Conservation (phyloP, 2,888 invertebrate species). For the Yponomeuta malinellus region DNA sequence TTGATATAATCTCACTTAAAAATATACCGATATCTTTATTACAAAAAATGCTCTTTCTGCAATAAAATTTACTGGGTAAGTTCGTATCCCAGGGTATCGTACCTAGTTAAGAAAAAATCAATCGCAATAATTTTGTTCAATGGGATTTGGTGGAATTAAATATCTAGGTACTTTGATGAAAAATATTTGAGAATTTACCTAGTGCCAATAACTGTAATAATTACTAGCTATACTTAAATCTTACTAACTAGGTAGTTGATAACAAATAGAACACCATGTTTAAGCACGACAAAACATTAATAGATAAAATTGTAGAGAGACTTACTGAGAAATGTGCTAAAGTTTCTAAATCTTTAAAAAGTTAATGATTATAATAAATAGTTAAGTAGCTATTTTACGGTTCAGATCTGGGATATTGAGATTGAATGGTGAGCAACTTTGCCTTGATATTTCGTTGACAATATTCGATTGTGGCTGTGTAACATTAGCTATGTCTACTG, state of each 20-base stretch:
- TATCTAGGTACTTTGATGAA: not conserved
- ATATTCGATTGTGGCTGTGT: constrained; percentile 67
- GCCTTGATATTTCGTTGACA: constrained; percentile 61
- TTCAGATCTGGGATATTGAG: constrained; percentile 66
- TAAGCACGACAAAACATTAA: constrained; percentile 78
- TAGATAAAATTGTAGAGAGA: constrained; percentile 77
- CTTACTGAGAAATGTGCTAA: constrained; percentile 77
- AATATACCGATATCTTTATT: constrained; percentile 41
- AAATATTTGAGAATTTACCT: constrained; percentile 28
- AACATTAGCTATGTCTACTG: constrained; percentile 48
- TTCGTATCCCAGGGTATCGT: no score
- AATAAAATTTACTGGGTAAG: constrained; percentile 27
- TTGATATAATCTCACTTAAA: constrained; percentile 72
- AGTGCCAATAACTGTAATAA: constrained; percentile 76
- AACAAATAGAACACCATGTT: constrained; percentile 77
- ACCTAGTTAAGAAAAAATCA: constrained; percentile 34
- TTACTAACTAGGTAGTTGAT: constrained; percentile 75
- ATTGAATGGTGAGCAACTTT: constrained; percentile 41
- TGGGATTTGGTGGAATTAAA: not conserved
- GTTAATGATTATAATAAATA: constrained; percentile 55
- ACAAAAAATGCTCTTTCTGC: constrained; percentile 41
- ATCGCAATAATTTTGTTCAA: constrained; percentile 28
- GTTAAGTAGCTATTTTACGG: constrained; percentile 33
- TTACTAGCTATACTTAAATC: constrained; percentile 61
- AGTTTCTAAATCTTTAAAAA: constrained; percentile 69